Base-by-base conservation (phyloP, 2,888 invertebrate species). In the Cyclophora albipunctata region DNA sequence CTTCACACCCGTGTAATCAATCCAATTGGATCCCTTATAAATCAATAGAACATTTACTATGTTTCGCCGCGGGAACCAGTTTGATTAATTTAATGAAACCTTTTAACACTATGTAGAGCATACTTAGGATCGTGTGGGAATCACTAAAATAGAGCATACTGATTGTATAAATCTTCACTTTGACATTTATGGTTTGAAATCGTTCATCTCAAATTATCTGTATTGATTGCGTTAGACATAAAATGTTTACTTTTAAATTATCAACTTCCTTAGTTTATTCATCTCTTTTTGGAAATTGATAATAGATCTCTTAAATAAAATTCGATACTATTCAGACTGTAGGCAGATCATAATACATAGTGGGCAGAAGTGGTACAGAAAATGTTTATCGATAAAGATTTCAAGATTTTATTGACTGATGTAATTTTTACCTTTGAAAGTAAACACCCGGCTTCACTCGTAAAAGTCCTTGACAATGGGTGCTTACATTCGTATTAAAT, bases 151-250 rank as follows among this genome's bases (percentile, higher is more conserved):
- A 60, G 58, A 64, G 54, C 54, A 55, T 60, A 71, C 72, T 71
- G 71, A 76, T 71, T 71, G 68, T 78, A 71, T 75, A 20, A 20
- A 20, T 20, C 20, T 71, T 64, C 61, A 47, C 49, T 37, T 37
- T 48, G 74, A 78, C 75, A 66, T 71, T 78, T 72, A 79, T 73
- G 60, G 69, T 58, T 64, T 55, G 56, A 62, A 66, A 66, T 72
- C 54, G 5, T 37, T 37, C 37, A 37, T 37, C 37, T 37, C 37
- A 37, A 37, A 37, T 37, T 37, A 37, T 37, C 37, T 37, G 37
- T 37, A 52, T 45, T 49, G 52, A 57, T 49, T 52, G 52, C 50
- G 48, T 20, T 48, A 53, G 52, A 51, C 50, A 50, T 37, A 55
- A 20, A 37, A 37, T 37, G 37, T 37, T 37, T 37, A 37, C 5